Evolutionary conservation across 1,140 invertebrate species (phyloP).

Genomic region (Bombus superbus): DNA sequence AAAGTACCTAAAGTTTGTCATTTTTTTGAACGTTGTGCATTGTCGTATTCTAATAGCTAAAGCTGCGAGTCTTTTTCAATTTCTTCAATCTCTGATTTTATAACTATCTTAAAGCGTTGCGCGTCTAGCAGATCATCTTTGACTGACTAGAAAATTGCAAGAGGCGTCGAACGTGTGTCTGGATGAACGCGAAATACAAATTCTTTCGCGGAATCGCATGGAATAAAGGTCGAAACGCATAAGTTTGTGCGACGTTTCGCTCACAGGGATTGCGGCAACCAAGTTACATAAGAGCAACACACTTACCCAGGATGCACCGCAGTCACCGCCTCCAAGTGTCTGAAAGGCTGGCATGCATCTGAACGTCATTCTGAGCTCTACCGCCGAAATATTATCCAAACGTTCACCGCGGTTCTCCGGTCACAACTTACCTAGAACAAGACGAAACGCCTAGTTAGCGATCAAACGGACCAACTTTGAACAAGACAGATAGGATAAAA

Average conservation of each 20-base stretch:
- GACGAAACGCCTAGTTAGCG: conserved; percentile 82
- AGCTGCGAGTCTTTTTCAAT: not conserved
- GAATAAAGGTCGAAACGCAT: not conserved
- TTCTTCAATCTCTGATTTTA: not conserved
- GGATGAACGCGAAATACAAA: not conserved
- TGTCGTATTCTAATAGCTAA: not conserved
- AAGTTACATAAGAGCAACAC: conserved; percentile 47
- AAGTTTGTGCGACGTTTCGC: not conserved
- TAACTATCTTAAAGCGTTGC: not conserved
- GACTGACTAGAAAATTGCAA: not conserved
- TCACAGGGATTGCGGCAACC: conserved; percentile 6
- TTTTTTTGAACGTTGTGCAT: not conserved
- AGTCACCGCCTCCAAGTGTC: conserved; percentile 85
- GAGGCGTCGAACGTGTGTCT: too few relatives aligned
- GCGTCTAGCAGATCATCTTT: not conserved
- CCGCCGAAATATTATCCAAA: conserved; percentile 71
- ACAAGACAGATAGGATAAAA: not conserved
- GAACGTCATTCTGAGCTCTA: conserved; percentile 79
- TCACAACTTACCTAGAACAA: conserved; percentile 84
- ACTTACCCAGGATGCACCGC: conserved; percentile 87
- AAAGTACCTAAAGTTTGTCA: not conserved
- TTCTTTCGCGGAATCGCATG: not conserved
- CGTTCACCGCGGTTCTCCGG: conserved; percentile 71
- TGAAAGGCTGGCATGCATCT: conserved; percentile 87
- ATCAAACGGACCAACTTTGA: conserved; percentile 52